Evolutionary conservation across 2,797 vertebrate species (phyloP), one percentile per base, ranked within the genome.

Genomic region (Parotocinclus haroldoi): DNA sequence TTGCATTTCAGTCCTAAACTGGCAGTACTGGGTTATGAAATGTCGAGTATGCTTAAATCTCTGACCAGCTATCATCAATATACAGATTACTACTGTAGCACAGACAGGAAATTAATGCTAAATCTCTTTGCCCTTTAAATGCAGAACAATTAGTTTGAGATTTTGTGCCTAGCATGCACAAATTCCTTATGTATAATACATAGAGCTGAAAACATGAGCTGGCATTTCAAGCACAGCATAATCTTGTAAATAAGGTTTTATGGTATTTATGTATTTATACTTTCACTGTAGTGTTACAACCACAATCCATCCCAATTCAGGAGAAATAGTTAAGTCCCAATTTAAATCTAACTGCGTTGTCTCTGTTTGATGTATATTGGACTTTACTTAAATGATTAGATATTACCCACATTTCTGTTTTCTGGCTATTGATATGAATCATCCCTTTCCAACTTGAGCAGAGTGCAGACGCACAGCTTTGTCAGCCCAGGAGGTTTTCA

Each of bases 91-190:
- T 66, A 68, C 63, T 53, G 53, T 40, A 62, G 68, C 52, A 56
- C 52, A 63, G 63, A 40, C 76, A 77, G 76, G 68, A 78, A 78
- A 81, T 80, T 76, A 76, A 77, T 77, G 48, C 46, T 71, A 77
- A 81, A 78, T 76, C 80, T 69, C 37, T 58, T 17, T 78, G 76
- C 72, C 76, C 72, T 80, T 80, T 78, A 74, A 78, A 77, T 50
- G 55, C 36, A 75, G 57, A 61, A 14, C n/a, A 10, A 77, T 77
- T 75, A 77, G 61, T 70, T 68, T 58, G 58, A 73, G 27, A 18
- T n/a, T n/a, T n/a, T 58, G 17, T 73, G 60, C 52, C 58, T 67
- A 68, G 68, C 73, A 74, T 72, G 53, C 54, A 64, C 42, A 50
- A 37, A 38, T 14, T 49, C 61, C 11, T 59, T 49, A 39, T 60